These are phyloP conservation scores for Melierax canorus DNA, from an alignment of 2,113 vertebrate genomes.

Conservation along the genomic window DNA sequence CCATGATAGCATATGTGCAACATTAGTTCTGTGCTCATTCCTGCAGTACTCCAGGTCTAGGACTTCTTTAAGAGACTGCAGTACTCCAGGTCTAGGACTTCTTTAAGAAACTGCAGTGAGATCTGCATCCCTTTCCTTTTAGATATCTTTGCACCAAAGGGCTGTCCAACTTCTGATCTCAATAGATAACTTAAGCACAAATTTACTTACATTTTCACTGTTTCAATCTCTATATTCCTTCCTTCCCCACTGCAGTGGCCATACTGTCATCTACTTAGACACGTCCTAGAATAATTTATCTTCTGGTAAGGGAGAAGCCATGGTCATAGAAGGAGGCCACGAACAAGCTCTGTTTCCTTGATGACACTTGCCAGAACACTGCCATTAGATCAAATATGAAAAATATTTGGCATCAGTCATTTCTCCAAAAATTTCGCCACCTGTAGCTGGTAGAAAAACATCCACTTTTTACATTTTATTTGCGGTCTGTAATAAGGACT, in stretches of 20 bases:
- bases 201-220: background rate
- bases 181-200: background rate
- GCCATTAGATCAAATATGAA: background rate
- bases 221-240: background rate
- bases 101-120: background rate
- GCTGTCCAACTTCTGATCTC: background rate
- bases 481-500: background rate
- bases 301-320: background rate
- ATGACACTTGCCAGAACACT: background rate
- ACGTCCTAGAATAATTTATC: background rate
- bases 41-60: background rate
- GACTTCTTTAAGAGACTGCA: background rate
- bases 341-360: background rate
- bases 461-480: background rate
- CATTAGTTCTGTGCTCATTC: background rate
- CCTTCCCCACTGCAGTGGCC: background rate
- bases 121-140: background rate
- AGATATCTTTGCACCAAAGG: background rate
- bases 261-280: background rate
- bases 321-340: rapidly evolving
- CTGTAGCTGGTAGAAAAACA: background rate
- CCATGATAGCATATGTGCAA: background rate
- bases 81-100: background rate
- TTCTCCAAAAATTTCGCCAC: background rate
- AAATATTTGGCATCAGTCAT: background rate